Conservation (phyloP, 2,888 invertebrate genomes). For the Rotaria magnacalcarata region DNA sequence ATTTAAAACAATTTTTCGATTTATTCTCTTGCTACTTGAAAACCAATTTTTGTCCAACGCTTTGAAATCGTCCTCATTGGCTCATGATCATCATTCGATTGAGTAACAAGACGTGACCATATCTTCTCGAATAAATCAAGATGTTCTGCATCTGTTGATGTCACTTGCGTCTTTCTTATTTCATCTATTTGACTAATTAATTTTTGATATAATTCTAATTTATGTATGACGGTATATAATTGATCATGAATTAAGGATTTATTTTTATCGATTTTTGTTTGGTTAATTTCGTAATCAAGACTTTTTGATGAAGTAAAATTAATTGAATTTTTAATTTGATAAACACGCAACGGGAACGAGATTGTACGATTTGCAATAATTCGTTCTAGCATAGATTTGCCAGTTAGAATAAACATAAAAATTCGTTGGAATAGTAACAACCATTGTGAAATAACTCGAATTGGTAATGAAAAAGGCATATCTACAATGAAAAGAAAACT, state of each 20-base stretch:
- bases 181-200: not conserved
- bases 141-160: not conserved
- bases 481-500: not conserved
- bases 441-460: not conserved
- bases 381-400: not conserved
- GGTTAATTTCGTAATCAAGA: not conserved
- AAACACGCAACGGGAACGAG: constrained; percentile 1
- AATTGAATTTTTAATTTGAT: constrained; percentile 5
- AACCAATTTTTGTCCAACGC: constrained; percentile 33
- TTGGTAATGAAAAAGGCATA: not conserved
- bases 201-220: constrained; percentile 19
- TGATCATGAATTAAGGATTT: not conserved
- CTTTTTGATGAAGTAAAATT: not conserved
- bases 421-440: not conserved
- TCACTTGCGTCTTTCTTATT: not conserved
- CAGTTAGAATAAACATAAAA: not conserved
- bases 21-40: not conserved
- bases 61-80: not conserved
- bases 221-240: not conserved
- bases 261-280: not conserved
- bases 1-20: not conserved
- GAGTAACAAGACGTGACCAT: constrained; percentile 11
- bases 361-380: constrained; percentile 19
- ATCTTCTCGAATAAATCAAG: not conserved
- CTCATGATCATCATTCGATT: not conserved